Conservation (phyloP, 1,140 invertebrate genomes). For the Drosophila arawakana region DNA sequence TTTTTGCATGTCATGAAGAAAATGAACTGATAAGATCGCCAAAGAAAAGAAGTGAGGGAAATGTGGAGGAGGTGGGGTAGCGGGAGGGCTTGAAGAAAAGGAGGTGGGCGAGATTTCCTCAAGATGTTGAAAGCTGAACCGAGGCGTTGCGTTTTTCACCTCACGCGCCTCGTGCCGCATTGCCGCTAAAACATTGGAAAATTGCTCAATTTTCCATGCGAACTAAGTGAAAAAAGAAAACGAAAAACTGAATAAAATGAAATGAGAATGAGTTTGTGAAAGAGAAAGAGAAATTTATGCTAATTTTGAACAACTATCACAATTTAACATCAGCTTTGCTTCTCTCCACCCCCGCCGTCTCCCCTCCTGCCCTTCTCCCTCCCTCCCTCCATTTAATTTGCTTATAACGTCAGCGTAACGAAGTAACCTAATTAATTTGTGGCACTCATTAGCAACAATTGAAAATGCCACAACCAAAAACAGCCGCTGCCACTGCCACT, state of each 20-base stretch:
- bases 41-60: neutral
- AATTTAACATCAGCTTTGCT: slow-evolving; percentile 52
- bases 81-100: neutral
- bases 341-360: neutral
- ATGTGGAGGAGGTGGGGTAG: slow-evolving; percentile 1
- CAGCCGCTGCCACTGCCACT: slow-evolving; percentile 32
- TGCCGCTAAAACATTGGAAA: slow-evolving; percentile 67
- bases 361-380: neutral
- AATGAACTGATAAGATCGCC: slow-evolving; percentile 53
- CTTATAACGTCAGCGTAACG: slow-evolving; percentile 68
- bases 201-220: slow-evolving; percentile 80
- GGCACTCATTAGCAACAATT: slow-evolving; percentile 82
- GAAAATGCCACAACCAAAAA: slow-evolving; percentile 69
- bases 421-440: slow-evolving; percentile 83
- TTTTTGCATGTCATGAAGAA: slow-evolving; percentile 35
- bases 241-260: slow-evolving; percentile 30
- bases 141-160: slow-evolving; percentile 22
- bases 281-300: slow-evolving; percentile 76
- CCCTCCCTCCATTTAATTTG: slow-evolving; percentile 7
- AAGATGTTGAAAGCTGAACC: slow-evolving; percentile 1
- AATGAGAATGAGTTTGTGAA: slow-evolving; percentile 46
- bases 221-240: slow-evolving; percentile 40
- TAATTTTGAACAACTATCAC: slow-evolving; percentile 78
- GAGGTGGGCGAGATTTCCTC: neutral
- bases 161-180: slow-evolving; percentile 28